Conservation (phyloP, 1,140 invertebrate genomes). For the Tribolium castaneum region DNA sequence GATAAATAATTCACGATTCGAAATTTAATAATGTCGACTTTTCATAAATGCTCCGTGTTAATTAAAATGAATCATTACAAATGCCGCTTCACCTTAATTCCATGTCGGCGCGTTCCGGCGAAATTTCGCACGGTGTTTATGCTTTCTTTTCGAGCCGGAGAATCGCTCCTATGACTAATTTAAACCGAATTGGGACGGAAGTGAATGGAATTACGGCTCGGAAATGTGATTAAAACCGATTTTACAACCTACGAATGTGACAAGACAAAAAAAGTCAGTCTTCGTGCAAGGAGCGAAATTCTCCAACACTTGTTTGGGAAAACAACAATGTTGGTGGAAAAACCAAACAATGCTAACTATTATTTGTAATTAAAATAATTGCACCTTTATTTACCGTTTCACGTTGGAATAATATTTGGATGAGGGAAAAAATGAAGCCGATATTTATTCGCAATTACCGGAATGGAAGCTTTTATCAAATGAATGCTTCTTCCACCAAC, state of each 20-base stretch:
- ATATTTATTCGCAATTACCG: neutral
- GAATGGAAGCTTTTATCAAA: neutral
- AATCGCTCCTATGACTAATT: neutral
- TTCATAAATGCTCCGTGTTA: neutral
- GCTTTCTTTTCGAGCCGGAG: conserved; percentile 3
- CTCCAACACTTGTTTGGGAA: neutral
- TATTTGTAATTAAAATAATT: neutral
- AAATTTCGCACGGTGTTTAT: neutral
- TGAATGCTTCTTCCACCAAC: too few species aligned
- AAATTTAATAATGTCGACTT: conserved; percentile 33
- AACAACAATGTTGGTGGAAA: neutral
- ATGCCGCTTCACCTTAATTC: conserved; percentile 18
- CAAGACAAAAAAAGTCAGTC: neutral
- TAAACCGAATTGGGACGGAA: neutral
- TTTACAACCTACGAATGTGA: neutral
- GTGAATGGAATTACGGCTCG: neutral
- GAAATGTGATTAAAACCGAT: neutral
- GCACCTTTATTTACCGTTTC: neutral
- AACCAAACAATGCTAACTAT: neutral
- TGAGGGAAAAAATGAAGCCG: neutral
- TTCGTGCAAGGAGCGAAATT: neutral
- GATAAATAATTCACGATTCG: conserved; percentile 15
- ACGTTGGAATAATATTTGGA: neutral
- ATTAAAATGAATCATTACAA: conserved; percentile 33
- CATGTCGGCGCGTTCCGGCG: neutral